A percentile compares a stretch with the other conserved stretches of the same genome.
Evolutionary conservation across 2,797 vertebrate genomes (phyloP).

Genomic region (Pteronotus mesoamericanus): DNA sequence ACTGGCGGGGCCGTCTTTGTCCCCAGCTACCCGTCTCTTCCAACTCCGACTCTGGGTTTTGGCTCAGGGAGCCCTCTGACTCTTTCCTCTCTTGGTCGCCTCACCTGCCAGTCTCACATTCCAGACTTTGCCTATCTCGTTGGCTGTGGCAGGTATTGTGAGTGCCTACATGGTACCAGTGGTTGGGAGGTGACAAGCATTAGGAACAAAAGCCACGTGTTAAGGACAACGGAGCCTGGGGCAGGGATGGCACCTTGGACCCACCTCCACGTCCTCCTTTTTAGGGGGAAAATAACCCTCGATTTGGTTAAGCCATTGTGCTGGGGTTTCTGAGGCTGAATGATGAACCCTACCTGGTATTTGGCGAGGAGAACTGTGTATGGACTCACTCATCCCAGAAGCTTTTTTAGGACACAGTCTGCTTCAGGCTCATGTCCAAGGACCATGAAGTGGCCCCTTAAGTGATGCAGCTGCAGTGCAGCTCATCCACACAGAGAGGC

Average conservation of each 20-base stretch:
- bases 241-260: neutral
- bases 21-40: neutral
- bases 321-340: neutral
- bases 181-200: neutral
- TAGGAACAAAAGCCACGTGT: neutral
- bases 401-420: neutral
- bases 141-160: neutral
- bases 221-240: neutral
- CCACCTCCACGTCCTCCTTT: neutral
- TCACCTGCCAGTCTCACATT: neutral
- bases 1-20: neutral
- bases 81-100: neutral
- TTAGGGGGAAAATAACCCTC: too few species aligned
- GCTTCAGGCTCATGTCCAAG: neutral
- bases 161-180: fast-evolving
- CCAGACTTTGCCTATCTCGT: neutral
- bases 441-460: neutral
- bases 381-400: neutral
- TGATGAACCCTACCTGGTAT: neutral
- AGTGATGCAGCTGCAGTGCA: neutral
- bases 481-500: neutral
- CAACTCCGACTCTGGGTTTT: neutral
- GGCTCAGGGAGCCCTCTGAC: neutral
- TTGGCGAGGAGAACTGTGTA: neutral
- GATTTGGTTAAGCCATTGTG: neutral